Conservation (phyloP, 1,140 invertebrate genomes). For the Panulirus ornatus region DNA sequence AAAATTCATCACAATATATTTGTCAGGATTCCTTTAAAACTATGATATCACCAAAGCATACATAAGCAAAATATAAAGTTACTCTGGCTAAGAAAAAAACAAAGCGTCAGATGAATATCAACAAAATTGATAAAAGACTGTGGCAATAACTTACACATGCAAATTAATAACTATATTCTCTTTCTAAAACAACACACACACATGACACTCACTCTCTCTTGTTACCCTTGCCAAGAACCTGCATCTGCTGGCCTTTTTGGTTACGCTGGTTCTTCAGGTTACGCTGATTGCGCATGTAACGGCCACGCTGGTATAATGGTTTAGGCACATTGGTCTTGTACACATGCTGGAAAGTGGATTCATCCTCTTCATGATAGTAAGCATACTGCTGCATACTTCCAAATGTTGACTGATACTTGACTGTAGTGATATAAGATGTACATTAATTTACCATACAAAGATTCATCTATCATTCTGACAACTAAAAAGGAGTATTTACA, state of each 20-base stretch:
- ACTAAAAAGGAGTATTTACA: too few relatives aligned
- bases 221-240: conserved; percentile 80
- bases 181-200: neutral
- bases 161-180: neutral
- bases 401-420: conserved; percentile 97
- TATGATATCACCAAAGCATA: too few relatives aligned
- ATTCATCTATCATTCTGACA: neutral
- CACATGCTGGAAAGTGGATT: conserved; percentile 98
- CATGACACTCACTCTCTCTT: conserved; percentile 78
- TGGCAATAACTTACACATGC: too few relatives aligned
- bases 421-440: conserved; percentile 83
- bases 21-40: too few relatives aligned
- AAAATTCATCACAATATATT: too few relatives aligned
- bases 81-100: neutral
- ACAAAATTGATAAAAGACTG: too few relatives aligned
- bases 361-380: conserved; percentile 98
- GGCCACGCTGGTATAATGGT: conserved; percentile 92
- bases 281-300: conserved; percentile 89
- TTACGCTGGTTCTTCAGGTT: conserved; percentile 80
- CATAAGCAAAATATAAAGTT: too few relatives aligned
- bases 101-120: neutral
- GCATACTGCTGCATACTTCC: conserved; percentile 94
- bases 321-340: conserved; percentile 95
- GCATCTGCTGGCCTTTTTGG: conserved; percentile 82
- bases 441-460: neutral